Evolutionary conservation across 2,797 vertebrate species (phyloP).

Genomic region (Eulemur mongoz): DNA sequence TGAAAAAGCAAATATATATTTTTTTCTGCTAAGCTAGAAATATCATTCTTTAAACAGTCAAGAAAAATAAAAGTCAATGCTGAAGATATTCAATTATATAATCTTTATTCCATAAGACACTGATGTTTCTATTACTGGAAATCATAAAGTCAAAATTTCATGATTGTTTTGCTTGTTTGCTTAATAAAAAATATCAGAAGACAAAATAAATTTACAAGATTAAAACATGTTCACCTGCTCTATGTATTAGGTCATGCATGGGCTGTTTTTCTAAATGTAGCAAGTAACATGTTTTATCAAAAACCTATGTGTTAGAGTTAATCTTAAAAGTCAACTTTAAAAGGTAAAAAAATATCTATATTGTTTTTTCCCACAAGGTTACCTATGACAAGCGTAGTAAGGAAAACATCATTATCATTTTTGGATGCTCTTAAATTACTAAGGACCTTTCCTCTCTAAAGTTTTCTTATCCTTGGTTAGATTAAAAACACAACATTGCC

Average conservation of each 20-base stretch:
- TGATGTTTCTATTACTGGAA: slow-evolving; percentile 45
- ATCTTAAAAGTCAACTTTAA: background rate
- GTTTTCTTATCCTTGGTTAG: background rate
- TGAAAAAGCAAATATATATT: background rate
- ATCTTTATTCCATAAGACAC: background rate
- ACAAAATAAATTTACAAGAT: background rate
- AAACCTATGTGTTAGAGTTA: background rate
- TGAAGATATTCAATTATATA: slow-evolving; percentile 16
- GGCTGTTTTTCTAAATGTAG: background rate
- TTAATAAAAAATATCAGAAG: background rate
- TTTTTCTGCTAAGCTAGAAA: slow-evolving; percentile 11
- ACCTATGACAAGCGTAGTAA: background rate
- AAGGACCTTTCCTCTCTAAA: background rate
- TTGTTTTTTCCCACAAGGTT: background rate
- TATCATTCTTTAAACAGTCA: background rate
- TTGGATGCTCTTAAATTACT: background rate
- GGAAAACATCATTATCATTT: background rate
- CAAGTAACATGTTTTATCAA: background rate
- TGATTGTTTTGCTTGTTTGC: background rate
- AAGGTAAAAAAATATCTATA: background rate
- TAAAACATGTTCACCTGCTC: background rate
- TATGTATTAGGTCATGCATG: background rate
- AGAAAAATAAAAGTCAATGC: slow-evolving; percentile 10
- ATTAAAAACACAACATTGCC: background rate
- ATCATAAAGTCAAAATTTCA: background rate